These are phyloP conservation scores for Carcinoscorpius rotundicauda DNA, from an alignment of 1,140 invertebrate species.

Conservation along the genomic window DNA sequence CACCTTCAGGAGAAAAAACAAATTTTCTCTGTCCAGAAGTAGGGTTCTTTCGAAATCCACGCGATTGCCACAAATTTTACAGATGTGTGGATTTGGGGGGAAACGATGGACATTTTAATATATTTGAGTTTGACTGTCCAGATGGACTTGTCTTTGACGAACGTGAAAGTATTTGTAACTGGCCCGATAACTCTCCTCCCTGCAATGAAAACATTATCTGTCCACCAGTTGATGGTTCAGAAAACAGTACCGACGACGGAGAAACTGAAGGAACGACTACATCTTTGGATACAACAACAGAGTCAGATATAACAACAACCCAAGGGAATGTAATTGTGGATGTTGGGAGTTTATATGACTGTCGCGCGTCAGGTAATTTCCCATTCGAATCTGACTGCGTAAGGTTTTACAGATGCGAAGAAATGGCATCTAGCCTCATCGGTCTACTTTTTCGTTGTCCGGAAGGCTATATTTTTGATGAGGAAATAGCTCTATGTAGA, in stretches of 20 bases:
- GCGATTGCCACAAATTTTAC: constrained; percentile 25
- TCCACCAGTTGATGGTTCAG: neutral
- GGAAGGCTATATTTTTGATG: no score
- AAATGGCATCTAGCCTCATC: no score
- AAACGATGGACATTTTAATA: constrained; percentile 37
- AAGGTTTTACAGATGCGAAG: no score
- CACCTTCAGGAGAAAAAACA: neutral
- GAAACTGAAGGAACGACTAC: constrained; percentile 1
- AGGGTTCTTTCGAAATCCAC: constrained; percentile 23
- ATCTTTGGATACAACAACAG: neutral
- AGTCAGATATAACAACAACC: no score
- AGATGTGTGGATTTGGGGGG: constrained; percentile 38
- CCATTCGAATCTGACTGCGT: no score
- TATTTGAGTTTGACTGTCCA: constrained; percentile 34
- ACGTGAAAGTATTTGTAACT: constrained; percentile 24
- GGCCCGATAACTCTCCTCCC: constrained; percentile 47
- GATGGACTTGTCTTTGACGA: constrained; percentile 34
- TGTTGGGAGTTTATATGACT: no score
- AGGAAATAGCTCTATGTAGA: no score
- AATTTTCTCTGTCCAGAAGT: constrained; percentile 20
- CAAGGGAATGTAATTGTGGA: no score
- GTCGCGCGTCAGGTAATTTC: no score
- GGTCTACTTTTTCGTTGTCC: no score
- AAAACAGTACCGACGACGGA: neutral
- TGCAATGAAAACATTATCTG: constrained; percentile 28